Evolutionary conservation across 2,888 invertebrate species (phyloP).

Genomic region (Drosophila robusta): DNA sequence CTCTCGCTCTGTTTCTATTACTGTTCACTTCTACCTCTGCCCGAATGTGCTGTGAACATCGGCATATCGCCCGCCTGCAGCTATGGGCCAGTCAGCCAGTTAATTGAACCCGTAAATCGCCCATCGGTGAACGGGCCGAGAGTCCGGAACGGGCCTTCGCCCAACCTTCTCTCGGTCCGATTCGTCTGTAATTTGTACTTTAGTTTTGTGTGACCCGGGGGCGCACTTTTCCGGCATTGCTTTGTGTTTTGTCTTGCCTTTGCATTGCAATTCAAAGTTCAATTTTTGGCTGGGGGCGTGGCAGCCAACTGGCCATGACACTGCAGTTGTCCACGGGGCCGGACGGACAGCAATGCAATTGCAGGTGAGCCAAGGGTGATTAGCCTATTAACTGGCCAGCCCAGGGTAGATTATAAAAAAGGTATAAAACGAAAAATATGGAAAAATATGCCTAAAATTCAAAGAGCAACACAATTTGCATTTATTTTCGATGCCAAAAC

Average conservation of each 20-base stretch:
- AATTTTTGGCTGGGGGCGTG: conserved; percentile 38
- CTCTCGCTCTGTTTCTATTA: neutral
- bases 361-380: conserved; percentile 25
- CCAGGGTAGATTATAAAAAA: neutral
- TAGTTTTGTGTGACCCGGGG: conserved; percentile 32
- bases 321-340: conserved; percentile 9
- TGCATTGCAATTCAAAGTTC: conserved; percentile 28
- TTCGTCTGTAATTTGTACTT: conserved; percentile 51
- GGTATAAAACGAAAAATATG: neutral
- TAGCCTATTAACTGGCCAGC: neutral
- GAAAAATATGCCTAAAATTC: neutral
- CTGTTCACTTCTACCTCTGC: neutral
- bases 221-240: conserved; percentile 47
- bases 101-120: conserved; percentile 72
- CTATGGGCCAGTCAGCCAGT: conserved; percentile 59
- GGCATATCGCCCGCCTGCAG: conserved; percentile 18
- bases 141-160: neutral
- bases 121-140: neutral
- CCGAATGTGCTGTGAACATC: conserved; percentile 49
- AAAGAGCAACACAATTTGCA: neutral
- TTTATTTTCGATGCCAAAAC: neutral
- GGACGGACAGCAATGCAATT: neutral
- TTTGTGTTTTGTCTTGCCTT: conserved; percentile 15
- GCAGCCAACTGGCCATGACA: conserved; percentile 37
- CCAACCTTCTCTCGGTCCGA: conserved; percentile 6